Percentiles rank a stretch among this genome's conserved stretches.
These are phyloP conservation scores for Petrosia ficiformis DNA, from an alignment of 37 sponge, comb jelly and placozoan genomes.

Conservation along the genomic window DNA sequence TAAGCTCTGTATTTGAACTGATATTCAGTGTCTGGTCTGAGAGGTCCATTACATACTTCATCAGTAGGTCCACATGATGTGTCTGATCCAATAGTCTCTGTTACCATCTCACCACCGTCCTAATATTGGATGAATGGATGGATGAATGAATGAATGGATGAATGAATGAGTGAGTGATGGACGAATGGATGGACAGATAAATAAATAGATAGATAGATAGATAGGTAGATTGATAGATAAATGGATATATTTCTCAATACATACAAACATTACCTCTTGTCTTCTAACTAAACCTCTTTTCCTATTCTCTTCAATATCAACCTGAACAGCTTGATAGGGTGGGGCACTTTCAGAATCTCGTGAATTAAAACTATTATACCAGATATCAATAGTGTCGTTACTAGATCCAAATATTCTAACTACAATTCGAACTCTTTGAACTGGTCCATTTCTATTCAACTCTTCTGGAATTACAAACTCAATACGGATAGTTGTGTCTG, in stretches of 20 bases:
- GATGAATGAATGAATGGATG: too few relatives aligned
- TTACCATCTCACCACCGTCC: not conserved
- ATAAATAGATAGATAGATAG: too few relatives aligned
- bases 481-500: not conserved
- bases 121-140: too few relatives aligned
- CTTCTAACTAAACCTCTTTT: not conserved
- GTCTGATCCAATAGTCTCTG: constrained; percentile 7
- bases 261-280: too few relatives aligned
- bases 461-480: constrained; percentile 10
- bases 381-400: constrained; percentile 16
- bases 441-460: constrained; percentile 24
- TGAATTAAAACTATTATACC: constrained; percentile 33
- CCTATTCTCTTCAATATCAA: not conserved
- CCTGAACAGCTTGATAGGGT: not conserved
- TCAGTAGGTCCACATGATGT: constrained; percentile 21
- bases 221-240: too few relatives aligned
- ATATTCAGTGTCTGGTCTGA: constrained; percentile 31
- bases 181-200: too few relatives aligned
- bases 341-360: not conserved
- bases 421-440: not conserved
- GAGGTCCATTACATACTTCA: constrained; percentile 55
- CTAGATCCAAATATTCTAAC: not conserved
- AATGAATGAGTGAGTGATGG: too few relatives aligned
- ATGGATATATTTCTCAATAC: too few relatives aligned
- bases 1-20: constrained; percentile 28